Conservation (phyloP, 2,888 invertebrate genomes). For the Calliphora vomitoria region DNA sequence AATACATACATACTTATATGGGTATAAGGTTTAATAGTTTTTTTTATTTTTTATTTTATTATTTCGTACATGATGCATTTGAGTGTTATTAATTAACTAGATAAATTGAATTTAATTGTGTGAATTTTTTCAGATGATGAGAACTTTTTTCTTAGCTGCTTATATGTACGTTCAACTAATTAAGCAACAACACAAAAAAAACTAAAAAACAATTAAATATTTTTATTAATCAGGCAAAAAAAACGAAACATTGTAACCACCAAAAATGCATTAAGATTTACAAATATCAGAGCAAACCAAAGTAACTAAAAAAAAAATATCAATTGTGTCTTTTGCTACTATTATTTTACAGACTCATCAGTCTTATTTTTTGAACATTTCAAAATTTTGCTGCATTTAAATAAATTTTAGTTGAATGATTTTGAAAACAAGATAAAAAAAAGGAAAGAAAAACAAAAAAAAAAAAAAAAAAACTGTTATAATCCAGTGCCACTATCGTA, state of each 20-base stretch:
- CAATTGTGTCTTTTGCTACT: slow-evolving; percentile 30
- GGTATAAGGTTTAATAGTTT: slow-evolving; percentile 18
- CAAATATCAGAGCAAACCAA: slow-evolving; percentile 35
- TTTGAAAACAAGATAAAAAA: slow-evolving; percentile 36
- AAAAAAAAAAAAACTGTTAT: slow-evolving; percentile 47
- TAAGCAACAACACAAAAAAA: slow-evolving; percentile 46
- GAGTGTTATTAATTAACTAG: slow-evolving; percentile 72
- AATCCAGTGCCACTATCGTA: slow-evolving; percentile 45
- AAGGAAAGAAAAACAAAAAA: neutral
- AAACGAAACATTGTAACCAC: slow-evolving; percentile 38
- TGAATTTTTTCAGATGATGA: slow-evolving; percentile 61
- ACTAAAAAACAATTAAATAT: slow-evolving; percentile 53
- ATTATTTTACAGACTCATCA: slow-evolving; percentile 22
- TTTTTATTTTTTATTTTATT: slow-evolving; percentile 5
- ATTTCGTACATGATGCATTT: slow-evolving; percentile 51
- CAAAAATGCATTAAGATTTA: slow-evolving; percentile 45
- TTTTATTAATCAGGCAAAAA: slow-evolving; percentile 32
- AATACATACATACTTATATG: slow-evolving; percentile 25
- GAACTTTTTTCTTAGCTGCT: slow-evolving; percentile 48
- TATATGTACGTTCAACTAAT: slow-evolving; percentile 57
- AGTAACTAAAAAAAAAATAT: neutral
- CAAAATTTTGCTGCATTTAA: slow-evolving; percentile 53
- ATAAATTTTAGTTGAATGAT: slow-evolving; percentile 52
- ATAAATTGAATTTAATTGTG: slow-evolving; percentile 75
- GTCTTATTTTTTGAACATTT: slow-evolving; percentile 35